Base-by-base conservation (phyloP, 1,140 invertebrate species). In the Zaprionus tsacasi region DNA sequence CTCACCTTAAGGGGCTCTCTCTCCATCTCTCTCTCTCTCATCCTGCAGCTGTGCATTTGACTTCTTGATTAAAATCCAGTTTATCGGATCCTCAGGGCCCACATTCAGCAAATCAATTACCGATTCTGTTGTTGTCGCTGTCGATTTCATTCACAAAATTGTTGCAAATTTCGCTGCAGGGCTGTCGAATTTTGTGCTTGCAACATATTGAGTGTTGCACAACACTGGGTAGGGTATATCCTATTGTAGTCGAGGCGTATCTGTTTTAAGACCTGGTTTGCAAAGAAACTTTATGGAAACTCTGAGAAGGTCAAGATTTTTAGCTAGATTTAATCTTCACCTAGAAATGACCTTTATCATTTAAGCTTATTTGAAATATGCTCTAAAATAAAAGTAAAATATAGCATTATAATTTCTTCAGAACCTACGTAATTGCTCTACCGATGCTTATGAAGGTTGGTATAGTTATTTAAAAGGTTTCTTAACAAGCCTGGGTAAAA, bases 51-150 rank as follows among this genome's bases (percentile, higher is more conserved):
- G 13, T 70, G 60, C n/a, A n/a, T 40, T 66, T 58, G 70, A 66
- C 43, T 60, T 60, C 56, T 35, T 68, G 64, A 72, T 72, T 67
- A 45, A 72, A 58, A 33, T 43, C 38, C 65, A n/a, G 45, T 38
- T 45, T 45, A 55, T 15, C 30, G 36, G 0, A 57, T 40, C 21
- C 57, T 36, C 0, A 13, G 15, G 38, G 57, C 6, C 27, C 21
- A 30, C 35, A 30, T 35, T 54, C 52, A 1, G 21, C 70, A 66
- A 27, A 27, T 56, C 57, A 56, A 68, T 55, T 61, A 45, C 30
- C 7, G 21, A 65, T 40, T 45, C 40, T 45, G 50, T 35, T 55
- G 63, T 43, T 40, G 17, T 45, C 38, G 40, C 36, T 38, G 11
- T 57, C 33, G 33, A 66, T 13, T 3, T 45, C 45, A 43, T 43